Base-by-base conservation (phyloP, 2,888 invertebrate genomes). In the Rapana venosa region DNA sequence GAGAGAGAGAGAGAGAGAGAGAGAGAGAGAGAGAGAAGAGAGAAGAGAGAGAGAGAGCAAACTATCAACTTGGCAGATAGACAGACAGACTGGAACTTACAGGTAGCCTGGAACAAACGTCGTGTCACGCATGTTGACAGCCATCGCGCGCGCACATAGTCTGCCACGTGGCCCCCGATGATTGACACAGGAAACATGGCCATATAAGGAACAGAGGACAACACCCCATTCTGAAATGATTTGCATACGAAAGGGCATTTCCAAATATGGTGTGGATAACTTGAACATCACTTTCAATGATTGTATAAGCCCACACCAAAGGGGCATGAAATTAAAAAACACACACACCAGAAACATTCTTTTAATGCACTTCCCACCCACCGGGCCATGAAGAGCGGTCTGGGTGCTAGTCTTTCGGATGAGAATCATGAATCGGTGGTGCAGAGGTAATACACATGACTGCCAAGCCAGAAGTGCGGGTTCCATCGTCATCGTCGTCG, bases 151-250 rank as follows among this genome's bases (percentile, higher is more conserved):
- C 94, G 90, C 11, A 95, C 81, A 32, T 91, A 92, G 87, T 95
- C 95, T 4, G 95, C 95, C 22, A 93, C 32, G 13, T 94, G 92
- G 22, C 95, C 94, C 1, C 93, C 91, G 0, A 90, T 20, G 30
- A 94, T 88, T 15, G 92, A 92, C 1, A 92, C 88, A 26, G 93
- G 88, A 70, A 92, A 91, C 91, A 92, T 92, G 32, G 93, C 93
- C 26, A 94, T 91, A 91, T 94, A 94, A 8, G 94, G 94, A 0
- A 94, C 87, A 17, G 94, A 92, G 5, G 94, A 94, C 79, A 94
- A 70, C 0, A 92, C 91, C 2, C 94, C 94, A 87, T 94, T 94
- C 94, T 94, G 90, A 81, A 81, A 47, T 15, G 32, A 47, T 22
- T 66, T 22, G 26, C 17, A 66, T 26, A 66, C 17, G 1, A 66